Base-by-base conservation (phyloP, 2,797 vertebrate species). In the Girardinus metallicus region DNA sequence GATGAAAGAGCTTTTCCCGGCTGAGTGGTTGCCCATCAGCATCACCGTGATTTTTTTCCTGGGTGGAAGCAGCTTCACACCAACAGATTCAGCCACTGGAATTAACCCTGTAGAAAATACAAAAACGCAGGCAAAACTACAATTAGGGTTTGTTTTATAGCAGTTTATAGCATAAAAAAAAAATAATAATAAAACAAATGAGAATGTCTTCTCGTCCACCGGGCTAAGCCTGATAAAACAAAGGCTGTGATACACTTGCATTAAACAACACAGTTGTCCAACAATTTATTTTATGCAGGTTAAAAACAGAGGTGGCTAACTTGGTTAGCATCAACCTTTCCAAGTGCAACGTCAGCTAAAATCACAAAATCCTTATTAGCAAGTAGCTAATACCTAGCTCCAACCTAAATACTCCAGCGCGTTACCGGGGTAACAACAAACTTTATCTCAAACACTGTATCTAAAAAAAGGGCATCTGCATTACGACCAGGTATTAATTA, bases 1-100 rank as follows among this genome's bases (percentile, higher is more conserved):
- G 77, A 97, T 97, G 83, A 97, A 97, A 81, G 96, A 97, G 92
- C 97, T 97, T 89, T 97, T 97, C 66, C 97, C 97, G 72, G 97
- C 97, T 0, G 96, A 97, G 89, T 97, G 97, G 88, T 97, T 97
- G 0, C 97, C 97, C 94, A 97, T 97, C 84, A 97, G 86, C 96
- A 97, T 95, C 51, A 97, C 96, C 0, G 95, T 97, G 88, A 97
- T 97, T 90, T 97, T 97, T 80, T 97, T 97, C 60, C 96, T 93
- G 55, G 96, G 97, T 0, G 96, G 86, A 72, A 97, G 91, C 62
- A 97, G 79, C 49, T 93, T 95, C 81, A 97, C 92, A 9, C 93
- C 95, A 51, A 97, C 95, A 29, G 95, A 94, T 66, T 95, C 89
- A 0, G 96, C 97, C 1, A 97, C 90, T 1, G 94, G 11, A 3